These are phyloP conservation scores for Drosophila persimilis DNA, from an alignment of 1,140 invertebrate species.

Conservation along the genomic window DNA sequence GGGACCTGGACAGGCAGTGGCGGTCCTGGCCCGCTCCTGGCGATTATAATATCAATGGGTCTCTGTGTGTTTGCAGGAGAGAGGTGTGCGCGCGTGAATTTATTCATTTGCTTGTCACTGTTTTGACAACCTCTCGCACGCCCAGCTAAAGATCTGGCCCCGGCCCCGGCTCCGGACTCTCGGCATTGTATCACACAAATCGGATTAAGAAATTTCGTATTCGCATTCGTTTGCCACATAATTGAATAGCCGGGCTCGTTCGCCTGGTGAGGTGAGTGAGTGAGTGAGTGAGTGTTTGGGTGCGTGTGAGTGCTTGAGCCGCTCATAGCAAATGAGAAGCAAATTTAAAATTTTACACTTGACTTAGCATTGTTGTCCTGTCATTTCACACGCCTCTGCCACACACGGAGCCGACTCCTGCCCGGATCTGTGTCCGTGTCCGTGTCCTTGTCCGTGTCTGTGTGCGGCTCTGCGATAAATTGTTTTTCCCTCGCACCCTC, in stretches of 20 bases:
- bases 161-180: not conserved
- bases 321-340: slow-evolving; percentile 75
- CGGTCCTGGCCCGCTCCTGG: slow-evolving; percentile 14
- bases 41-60: slow-evolving; percentile 77
- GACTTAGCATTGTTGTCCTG: slow-evolving; percentile 79
- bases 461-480: slow-evolving; percentile 50
- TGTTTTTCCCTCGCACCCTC: slow-evolving; percentile 41
- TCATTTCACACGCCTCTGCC: slow-evolving; percentile 70
- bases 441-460: not conserved
- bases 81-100: slow-evolving; percentile 73
- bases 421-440: not conserved
- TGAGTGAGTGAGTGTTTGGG: slow-evolving; percentile 20
- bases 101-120: slow-evolving; percentile 76
- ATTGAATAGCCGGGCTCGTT: slow-evolving; percentile 60
- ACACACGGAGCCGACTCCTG: slow-evolving; percentile 4
- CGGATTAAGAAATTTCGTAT: slow-evolving; percentile 83
- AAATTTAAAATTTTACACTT: slow-evolving; percentile 83
- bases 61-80: not conserved
- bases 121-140: slow-evolving; percentile 67
- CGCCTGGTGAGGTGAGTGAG: slow-evolving; percentile 6
- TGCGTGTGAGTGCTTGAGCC: slow-evolving; percentile 50
- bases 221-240: slow-evolving; percentile 78
- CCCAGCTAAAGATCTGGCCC: slow-evolving; percentile 27
- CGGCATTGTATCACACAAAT: slow-evolving; percentile 75
- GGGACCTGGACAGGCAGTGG: slow-evolving; percentile 12